phyloP scores from a whole-genome alignment of 2,888 invertebrate genomes.

The Gnatocerus cornutus region DNA sequence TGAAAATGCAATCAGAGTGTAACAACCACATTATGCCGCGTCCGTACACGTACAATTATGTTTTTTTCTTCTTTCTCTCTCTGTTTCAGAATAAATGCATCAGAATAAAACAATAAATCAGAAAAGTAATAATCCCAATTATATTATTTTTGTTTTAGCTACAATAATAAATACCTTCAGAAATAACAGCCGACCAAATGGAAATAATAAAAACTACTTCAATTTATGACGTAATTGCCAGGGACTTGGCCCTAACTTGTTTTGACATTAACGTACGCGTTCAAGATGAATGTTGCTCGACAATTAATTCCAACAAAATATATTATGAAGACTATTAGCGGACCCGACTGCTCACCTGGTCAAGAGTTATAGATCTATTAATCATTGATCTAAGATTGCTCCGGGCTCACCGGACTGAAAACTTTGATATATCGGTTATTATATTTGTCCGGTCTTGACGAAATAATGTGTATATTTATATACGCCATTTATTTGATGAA shows the following conservation, averaged over 20 bases:
- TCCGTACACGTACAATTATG: conserved; percentile 37
- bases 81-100: conserved; percentile 49
- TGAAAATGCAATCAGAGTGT: conserved; percentile 42
- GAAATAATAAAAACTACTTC: conserved; percentile 61
- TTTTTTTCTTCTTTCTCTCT: conserved; percentile 10
- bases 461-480: conserved; percentile 66
- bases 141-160: conserved; percentile 59
- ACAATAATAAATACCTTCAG: conserved; percentile 60
- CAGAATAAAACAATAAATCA: conserved; percentile 63
- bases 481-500: conserved; percentile 58
- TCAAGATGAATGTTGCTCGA: conserved; percentile 66
- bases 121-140: conserved; percentile 63
- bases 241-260: conserved; percentile 61
- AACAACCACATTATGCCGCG: conserved; percentile 39
- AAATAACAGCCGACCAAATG: conserved; percentile 52
- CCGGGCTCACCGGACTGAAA: conserved; percentile 55
- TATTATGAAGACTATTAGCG: conserved; percentile 66
- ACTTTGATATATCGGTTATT: conserved; percentile 62
- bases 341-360: conserved; percentile 65
- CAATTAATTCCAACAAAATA: conserved; percentile 68
- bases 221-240: conserved; percentile 65
- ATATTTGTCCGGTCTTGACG: conserved; percentile 66
- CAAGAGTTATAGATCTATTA: conserved; percentile 68
- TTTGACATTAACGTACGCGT: conserved; percentile 65
- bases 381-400: conserved; percentile 65